Conservation (phyloP, 2,888 invertebrate species). For the Pecten maximus region DNA sequence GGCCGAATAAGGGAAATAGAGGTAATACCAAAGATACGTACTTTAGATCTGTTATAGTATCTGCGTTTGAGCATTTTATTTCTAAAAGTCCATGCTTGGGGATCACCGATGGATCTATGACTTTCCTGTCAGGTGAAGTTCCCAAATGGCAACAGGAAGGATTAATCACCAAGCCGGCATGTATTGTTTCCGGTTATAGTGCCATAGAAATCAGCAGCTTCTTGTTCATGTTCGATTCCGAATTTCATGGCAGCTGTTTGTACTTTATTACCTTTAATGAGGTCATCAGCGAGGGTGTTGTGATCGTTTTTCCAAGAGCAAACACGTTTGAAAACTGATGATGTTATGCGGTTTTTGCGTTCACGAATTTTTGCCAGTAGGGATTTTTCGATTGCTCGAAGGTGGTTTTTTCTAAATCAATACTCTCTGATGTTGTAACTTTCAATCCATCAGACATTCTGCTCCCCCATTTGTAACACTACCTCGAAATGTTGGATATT, state of each 20-base stretch:
- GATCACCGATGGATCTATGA: too few species aligned
- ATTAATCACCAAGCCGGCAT: not conserved
- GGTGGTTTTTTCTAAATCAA: not conserved
- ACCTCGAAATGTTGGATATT: not conserved
- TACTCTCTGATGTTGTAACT: not conserved
- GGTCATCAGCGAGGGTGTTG: not conserved
- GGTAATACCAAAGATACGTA: too few species aligned
- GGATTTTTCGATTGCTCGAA: not conserved
- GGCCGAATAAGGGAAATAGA: too few species aligned
- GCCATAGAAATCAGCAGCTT: not conserved
- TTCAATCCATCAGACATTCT: not conserved
- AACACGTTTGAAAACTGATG: not conserved
- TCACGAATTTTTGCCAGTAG: not conserved
- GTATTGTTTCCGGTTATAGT: not conserved
- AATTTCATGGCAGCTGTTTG: not conserved
- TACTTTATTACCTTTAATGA: not conserved
- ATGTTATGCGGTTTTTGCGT: not conserved
- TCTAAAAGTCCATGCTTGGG: too few species aligned
- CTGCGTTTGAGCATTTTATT: too few species aligned
- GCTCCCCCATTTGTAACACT: not conserved
- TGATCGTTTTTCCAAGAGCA: not conserved
- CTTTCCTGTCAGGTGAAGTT: too few species aligned
- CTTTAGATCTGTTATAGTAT: too few species aligned
- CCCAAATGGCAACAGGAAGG: not conserved
- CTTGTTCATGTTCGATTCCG: not conserved